Evolutionary conservation across 92 coral and sea anemone genomes (phyloP).

Genomic region (Porites rus): DNA sequence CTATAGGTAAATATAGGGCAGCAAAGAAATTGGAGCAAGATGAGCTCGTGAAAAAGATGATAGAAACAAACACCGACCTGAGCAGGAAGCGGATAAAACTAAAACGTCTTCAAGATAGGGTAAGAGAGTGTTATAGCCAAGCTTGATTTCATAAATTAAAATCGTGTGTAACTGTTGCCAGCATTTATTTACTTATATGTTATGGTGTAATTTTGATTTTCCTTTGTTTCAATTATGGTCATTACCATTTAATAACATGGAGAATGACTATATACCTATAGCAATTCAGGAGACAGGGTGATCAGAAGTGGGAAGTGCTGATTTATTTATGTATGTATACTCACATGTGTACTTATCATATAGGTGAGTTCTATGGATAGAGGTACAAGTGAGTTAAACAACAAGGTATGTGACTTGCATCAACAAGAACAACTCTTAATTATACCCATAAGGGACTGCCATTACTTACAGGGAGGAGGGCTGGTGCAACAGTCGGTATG

Average conservation of each 20-base stretch:
- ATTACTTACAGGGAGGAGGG: slow-evolving; percentile 20
- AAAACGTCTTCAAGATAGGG: slow-evolving; percentile 18
- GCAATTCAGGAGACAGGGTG: too few relatives aligned
- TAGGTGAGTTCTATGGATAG: slow-evolving; percentile 11
- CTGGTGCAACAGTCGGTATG: slow-evolving; percentile 10
- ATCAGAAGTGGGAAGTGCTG: background rate
- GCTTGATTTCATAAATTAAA: slow-evolving; percentile 12
- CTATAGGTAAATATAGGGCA: slow-evolving; percentile 24
- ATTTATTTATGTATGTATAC: slow-evolving; percentile 11
- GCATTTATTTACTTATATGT: background rate
- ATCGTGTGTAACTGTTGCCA: slow-evolving; percentile 6
- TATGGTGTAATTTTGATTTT: too few relatives aligned
- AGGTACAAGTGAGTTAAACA: slow-evolving; percentile 21
- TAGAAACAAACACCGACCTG: slow-evolving; percentile 13
- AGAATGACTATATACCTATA: background rate
- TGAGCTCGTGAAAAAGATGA: slow-evolving; percentile 27
- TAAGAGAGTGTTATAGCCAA: background rate
- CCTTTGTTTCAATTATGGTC: too few relatives aligned
- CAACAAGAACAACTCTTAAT: slow-evolving; percentile 12
- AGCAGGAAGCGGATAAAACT: slow-evolving; percentile 9
- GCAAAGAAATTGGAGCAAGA: slow-evolving; percentile 17
- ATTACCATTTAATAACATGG: background rate
- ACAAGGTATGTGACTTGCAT: slow-evolving; percentile 15
- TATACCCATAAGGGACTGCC: slow-evolving; percentile 15
- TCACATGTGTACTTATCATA: background rate